These are phyloP conservation scores for Anagrus nilaparvatae DNA, from an alignment of 1,140 invertebrate species.

Conservation along the genomic window DNA sequence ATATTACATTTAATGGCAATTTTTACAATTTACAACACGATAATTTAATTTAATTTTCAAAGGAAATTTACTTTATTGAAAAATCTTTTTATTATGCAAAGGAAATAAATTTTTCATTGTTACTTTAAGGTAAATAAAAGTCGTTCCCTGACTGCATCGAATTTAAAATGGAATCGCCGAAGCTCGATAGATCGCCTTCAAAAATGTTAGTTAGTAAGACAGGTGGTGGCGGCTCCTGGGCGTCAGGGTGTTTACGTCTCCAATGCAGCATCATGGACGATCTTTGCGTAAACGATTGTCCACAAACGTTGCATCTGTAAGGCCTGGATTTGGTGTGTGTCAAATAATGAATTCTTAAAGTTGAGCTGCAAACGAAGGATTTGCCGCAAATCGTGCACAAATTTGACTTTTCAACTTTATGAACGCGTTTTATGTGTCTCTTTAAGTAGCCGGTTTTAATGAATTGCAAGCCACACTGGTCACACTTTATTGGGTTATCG, in stretches of 20 bases:
- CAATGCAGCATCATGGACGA: slow-evolving; percentile 23
- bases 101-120: no score
- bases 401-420: slow-evolving; percentile 37
- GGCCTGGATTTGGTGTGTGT: slow-evolving; percentile 36
- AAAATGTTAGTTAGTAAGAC: no score
- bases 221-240: slow-evolving; percentile 11
- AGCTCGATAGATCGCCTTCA: no score
- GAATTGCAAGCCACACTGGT: slow-evolving; percentile 61
- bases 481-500: slow-evolving; percentile 50
- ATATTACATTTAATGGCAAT: no score
- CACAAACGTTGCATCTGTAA: slow-evolving; percentile 36
- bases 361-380: slow-evolving; percentile 22
- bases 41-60: background rate
- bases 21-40: no score
- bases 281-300: slow-evolving; percentile 28
- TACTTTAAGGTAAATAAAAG: no score
- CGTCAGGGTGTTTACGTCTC: slow-evolving; percentile 33
- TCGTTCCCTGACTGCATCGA: no score
- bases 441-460: slow-evolving; percentile 18
- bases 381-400: slow-evolving; percentile 38
- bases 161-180: no score
- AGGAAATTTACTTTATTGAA: no score
- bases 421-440: slow-evolving; percentile 28
- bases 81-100: no score
- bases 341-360: slow-evolving; percentile 16